Evolutionary conservation across 2,888 invertebrate species (phyloP).

Genomic region (Gymnoscelis rufifasciata): DNA sequence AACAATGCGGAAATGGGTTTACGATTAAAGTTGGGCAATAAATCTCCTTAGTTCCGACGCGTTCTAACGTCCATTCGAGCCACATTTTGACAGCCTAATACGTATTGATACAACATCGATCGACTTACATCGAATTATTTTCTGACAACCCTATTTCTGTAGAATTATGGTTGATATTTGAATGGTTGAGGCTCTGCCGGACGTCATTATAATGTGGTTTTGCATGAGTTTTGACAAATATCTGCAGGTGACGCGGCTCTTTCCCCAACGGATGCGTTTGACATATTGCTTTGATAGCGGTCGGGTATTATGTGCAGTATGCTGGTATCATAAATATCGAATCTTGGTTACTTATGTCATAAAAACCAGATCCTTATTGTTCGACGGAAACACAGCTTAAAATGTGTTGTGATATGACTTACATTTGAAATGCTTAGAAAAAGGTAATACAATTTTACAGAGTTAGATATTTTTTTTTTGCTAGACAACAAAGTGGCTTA

Average conservation of each 20-base stretch:
- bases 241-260: constrained; percentile 72
- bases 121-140: constrained; percentile 10
- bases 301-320: constrained; percentile 37
- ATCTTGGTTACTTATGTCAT: constrained; percentile 4
- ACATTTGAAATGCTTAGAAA: too few species aligned
- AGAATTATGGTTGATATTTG: constrained; percentile 36
- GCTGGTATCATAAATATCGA: constrained; percentile 54
- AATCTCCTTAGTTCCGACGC: constrained; percentile 55
- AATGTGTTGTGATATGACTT: too few species aligned
- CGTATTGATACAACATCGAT: constrained; percentile 63
- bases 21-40: constrained; percentile 61
- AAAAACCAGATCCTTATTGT: constrained; percentile 1
- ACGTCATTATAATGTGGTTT: constrained; percentile 38
- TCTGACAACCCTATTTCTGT: constrained; percentile 6
- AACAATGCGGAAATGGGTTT: constrained; percentile 42
- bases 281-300: constrained; percentile 72
- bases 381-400: neutral
- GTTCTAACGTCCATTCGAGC: constrained; percentile 48
- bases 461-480: too few species aligned
- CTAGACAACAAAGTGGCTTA: too few species aligned
- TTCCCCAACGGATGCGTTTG: constrained; percentile 68
- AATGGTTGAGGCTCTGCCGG: constrained; percentile 20
- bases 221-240: constrained; percentile 73
- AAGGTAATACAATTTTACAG: too few species aligned
- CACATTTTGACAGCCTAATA: constrained; percentile 62